Evolutionary conservation across 2,888 invertebrate genomes (phyloP).

Genomic region (Tipula lateralis): DNA sequence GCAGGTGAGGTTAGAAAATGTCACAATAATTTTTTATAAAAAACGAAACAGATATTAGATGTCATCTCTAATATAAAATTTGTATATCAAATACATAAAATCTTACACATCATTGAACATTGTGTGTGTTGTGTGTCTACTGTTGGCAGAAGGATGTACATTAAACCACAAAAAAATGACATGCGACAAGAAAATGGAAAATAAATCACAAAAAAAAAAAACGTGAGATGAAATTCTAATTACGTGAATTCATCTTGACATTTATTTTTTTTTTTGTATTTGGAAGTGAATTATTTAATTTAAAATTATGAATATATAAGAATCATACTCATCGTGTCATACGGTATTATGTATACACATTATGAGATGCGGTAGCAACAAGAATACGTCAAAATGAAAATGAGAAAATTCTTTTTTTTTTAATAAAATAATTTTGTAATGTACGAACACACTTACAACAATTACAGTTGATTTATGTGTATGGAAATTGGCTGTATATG

Average conservation of each 20-base stretch:
- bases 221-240: slow-evolving; percentile 15
- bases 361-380: background rate
- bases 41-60: background rate
- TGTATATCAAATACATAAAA: background rate
- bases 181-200: slow-evolving; percentile 19
- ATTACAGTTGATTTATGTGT: background rate
- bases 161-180: background rate
- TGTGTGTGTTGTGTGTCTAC: background rate
- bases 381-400: background rate
- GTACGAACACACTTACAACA: background rate
- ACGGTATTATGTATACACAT: background rate
- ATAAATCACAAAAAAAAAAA: background rate
- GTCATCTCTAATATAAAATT: background rate
- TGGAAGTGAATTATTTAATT: slow-evolving; percentile 19
- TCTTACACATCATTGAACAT: background rate
- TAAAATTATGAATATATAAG: background rate
- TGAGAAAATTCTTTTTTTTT: background rate
- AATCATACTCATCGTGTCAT: background rate
- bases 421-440: background rate
- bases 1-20: background rate
- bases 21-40: background rate
- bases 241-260: background rate
- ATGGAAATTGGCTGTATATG: background rate
- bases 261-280: background rate
- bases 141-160: background rate